Evolutionary conservation across 2,888 invertebrate genomes (phyloP), one percentile per base, ranked within the genome.

Genomic region (Leucophenga montana): DNA sequence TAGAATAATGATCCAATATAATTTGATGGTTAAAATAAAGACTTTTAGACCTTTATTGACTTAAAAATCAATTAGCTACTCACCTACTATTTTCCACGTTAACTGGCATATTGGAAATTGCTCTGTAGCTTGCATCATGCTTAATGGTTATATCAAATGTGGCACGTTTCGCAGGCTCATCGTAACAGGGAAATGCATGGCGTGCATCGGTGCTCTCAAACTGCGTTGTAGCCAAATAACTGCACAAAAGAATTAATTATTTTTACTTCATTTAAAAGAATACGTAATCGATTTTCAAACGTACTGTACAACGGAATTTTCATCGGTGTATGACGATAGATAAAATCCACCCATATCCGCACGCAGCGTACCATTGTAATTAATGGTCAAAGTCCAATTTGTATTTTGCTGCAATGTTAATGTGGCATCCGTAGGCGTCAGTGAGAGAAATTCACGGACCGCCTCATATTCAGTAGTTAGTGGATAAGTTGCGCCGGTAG

Each of bases 161-260:
- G 0, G 97, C 95, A 80, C 96, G 96, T 88, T 93, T 91, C 1
- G 92, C 78, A 0, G 88, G 88, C 66, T 87, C 92, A 79, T 95
- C 95, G 80, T 92, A 94, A 80, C 95, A 95, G 0, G 95, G 95
- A 83, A 95, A 94, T 0, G 92, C 93, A 53, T 90, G 90, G 0
- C 94, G 91, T 0, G 93, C 93, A 71, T 91, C 90, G 0, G 92
- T 92, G 0, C 93, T 91, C 84, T 94, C 92, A 57, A 94, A 92
- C 72, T 94, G 93, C 0, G 94, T 93, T 0, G 92, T 91, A 3
- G 92, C 91, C 11, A 93, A 85, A 59, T 79, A 83, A 48, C 88
- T 87, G 59, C 0, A 71, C 4, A 9, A 22, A 22, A 62, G 13
- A 39, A 53, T 27, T 3, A 2, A 27, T 27, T 27, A 3, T 27